Evolutionary conservation across 2,113 vertebrate species (phyloP), one percentile per base, ranked within the genome.

Genomic region (Campylomormyrus numenius): DNA sequence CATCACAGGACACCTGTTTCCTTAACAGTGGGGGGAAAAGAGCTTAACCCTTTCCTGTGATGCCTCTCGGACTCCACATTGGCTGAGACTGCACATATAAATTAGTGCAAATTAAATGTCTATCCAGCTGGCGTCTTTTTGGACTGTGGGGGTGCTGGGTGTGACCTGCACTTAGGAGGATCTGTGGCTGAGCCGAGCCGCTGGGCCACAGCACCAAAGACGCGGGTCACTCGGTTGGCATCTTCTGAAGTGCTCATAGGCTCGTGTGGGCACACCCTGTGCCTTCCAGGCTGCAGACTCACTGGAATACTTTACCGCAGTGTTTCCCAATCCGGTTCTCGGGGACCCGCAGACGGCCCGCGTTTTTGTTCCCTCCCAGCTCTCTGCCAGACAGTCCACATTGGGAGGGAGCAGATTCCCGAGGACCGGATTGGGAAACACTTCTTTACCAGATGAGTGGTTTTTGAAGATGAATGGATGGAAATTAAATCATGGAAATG

Each of bases 61-160:
- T 80, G 35, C 90, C 92, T 93, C 91, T n/a, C 93, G 93, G 95
- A 94, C 93, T 93, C 93, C 92, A 92, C 90, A 91, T 89, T 15
- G 19, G 91, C 90, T 89, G 90, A 74, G 31, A 77, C 35, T 42
- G 35, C 62, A 70, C 3, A 11, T 49, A 35, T 35, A 11, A 45
- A 49, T 52, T 91, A 92, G 89, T 85, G 50, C 49, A 45, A 35
- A 17, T 89, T 90, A 86, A 90, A 91, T 92, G 93, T 91, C 93
- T 91, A 88, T 91, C 92, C 66, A 48, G 89, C 85, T 58, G 87
- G 89, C 85, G 49, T 27, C 19, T 66, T 46, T 91, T 5, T 89
- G 56, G 0, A n/a, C 70, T 77, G 31, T 39, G 31, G 70, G 13
- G 35, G 31, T 31, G 4, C 70, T 77, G 8, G 27, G 70, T 39